phyloP scores from a whole-genome alignment of 1,140 invertebrate genomes.

The Atta texana region DNA sequence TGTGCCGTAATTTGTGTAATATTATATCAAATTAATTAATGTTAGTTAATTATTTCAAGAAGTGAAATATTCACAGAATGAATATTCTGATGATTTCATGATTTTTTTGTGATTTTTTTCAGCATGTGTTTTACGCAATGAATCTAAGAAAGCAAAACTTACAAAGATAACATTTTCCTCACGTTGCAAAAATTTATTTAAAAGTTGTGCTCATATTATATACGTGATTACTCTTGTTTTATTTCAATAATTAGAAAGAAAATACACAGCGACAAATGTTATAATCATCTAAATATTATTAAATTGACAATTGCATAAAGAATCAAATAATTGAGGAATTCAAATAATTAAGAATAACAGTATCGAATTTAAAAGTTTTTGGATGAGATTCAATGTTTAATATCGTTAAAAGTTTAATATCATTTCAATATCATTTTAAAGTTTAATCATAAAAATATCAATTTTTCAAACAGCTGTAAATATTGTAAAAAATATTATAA shows the following conservation, averaged over 20 bases:
- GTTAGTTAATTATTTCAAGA: too few relatives aligned
- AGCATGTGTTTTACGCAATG: too few relatives aligned
- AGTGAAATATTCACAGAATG: too few relatives aligned
- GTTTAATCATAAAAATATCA: too few relatives aligned
- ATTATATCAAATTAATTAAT: too few relatives aligned
- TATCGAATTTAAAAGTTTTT: not conserved
- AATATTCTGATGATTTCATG: too few relatives aligned
- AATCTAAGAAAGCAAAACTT: too few relatives aligned
- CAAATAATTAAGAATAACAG: not conserved
- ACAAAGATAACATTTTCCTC: not conserved
- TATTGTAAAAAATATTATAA: not conserved
- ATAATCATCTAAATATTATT: not conserved
- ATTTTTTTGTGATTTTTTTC: too few relatives aligned
- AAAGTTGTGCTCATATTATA: not conserved
- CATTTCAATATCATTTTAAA: too few relatives aligned
- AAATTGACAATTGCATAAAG: not conserved
- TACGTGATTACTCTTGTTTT: not conserved
- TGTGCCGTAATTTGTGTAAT: too few relatives aligned
- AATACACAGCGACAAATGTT: not conserved
- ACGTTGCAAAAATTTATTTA: not conserved
- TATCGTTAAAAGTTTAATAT: too few relatives aligned
- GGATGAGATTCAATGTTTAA: too few relatives aligned
- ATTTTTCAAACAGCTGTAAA: not conserved
- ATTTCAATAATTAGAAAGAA: not conserved
- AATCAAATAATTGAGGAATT: not conserved